Percentiles rank a stretch among this genome's conserved stretches.
Evolutionary conservation across 2,797 vertebrate genomes (phyloP).

Genomic region (Sebastes diaconus): DNA sequence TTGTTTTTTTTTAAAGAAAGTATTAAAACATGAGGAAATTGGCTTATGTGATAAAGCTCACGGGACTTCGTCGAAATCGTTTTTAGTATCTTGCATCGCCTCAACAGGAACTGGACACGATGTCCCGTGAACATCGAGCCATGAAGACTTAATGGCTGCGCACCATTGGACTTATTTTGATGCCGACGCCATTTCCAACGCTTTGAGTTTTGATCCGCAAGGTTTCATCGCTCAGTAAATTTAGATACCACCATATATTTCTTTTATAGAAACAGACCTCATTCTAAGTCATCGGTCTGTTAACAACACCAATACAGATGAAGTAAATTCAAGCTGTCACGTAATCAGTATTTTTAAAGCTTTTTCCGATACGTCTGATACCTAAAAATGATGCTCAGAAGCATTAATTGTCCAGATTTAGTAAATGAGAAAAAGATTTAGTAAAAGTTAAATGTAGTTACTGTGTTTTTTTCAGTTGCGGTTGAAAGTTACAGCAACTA

Average conservation of each 20-base stretch:
- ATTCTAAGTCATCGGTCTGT: not conserved
- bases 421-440: not conserved
- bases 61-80: not conserved
- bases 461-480: not conserved
- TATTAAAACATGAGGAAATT: not conserved
- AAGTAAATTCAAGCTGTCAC: not conserved
- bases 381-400: not conserved
- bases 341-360: not conserved
- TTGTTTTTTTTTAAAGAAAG: not conserved
- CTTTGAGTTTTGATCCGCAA: conserved; percentile 19
- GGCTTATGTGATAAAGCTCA: not conserved
- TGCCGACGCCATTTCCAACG: conserved; percentile 53
- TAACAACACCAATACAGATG: not conserved
- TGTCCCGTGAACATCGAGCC: not conserved
- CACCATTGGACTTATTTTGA: conserved; percentile 31
- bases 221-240: not conserved
- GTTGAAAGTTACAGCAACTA: not conserved
- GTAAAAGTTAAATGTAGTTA: not conserved
- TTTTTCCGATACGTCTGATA: not conserved
- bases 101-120: not conserved
- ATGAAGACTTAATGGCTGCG: conserved; percentile 32
- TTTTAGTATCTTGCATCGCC: not conserved
- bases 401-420: not conserved
- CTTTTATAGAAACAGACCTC: not conserved
- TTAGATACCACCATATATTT: not conserved